Percentiles rank a stretch among this genome's conserved stretches.
These are phyloP conservation scores for Zhengitettix transpicula DNA, from an alignment of 2,888 invertebrate genomes.

Conservation along the genomic window DNA sequence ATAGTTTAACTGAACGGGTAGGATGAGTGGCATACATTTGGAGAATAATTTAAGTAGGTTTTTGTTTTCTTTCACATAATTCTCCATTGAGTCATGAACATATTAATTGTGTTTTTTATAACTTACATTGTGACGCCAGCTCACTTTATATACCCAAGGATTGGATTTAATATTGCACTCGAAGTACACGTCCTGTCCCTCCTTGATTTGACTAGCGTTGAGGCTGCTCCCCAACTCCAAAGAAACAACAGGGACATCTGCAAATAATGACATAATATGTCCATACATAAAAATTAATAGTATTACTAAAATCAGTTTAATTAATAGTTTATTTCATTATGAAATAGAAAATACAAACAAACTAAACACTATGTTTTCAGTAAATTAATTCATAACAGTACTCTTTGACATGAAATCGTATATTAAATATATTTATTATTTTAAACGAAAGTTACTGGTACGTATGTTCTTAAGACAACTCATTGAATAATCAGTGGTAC, in stretches of 20 bases:
- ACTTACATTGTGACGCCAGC: slow-evolving; percentile 62
- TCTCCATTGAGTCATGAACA: neutral
- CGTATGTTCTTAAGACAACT: no score
- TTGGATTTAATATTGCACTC: slow-evolving; percentile 82
- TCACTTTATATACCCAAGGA: slow-evolving; percentile 64
- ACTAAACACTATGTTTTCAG: no score
- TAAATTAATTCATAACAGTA: no score
- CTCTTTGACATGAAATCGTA: no score
- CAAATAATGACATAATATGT: slow-evolving; percentile 16
- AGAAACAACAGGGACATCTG: slow-evolving; percentile 71
- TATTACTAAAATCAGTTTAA: no score
- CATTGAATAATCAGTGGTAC: no score
- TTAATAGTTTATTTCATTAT: no score
- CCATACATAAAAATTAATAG: no score
- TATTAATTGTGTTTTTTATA: neutral
- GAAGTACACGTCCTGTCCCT: slow-evolving; percentile 80
- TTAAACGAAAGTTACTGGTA: no score
- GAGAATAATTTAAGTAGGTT: neutral
- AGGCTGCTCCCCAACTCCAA: slow-evolving; percentile 69
- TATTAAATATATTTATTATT: no score
- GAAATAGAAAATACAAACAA: no score
- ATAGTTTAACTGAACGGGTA: neutral
- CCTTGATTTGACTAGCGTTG: slow-evolving; percentile 62
- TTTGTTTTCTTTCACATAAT: neutral
- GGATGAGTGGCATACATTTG: no score